A percentile compares a stretch with the other conserved stretches of the same genome.
Conservation (phyloP, 1,140 invertebrate genomes). For the Pachypeltis micranthus region DNA sequence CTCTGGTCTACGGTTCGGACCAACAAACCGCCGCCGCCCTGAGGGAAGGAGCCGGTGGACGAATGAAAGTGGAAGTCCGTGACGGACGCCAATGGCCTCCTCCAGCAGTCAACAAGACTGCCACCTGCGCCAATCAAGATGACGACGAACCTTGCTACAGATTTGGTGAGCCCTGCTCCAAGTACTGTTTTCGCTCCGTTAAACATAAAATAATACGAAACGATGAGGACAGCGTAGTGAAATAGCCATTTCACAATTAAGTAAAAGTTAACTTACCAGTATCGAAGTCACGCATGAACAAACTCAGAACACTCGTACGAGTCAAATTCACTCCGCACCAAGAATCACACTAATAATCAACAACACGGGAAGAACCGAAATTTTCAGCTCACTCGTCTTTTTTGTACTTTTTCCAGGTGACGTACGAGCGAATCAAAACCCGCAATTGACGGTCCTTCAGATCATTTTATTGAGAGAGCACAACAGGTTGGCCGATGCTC, state of each 20-base stretch:
- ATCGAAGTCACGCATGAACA: no score
- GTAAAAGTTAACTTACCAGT: no score
- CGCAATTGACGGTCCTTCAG: constrained; percentile 44
- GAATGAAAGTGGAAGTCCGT: constrained; percentile 42
- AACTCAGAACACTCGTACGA: no score
- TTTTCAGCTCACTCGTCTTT: no score
- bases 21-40: constrained; percentile 48
- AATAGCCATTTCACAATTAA: no score
- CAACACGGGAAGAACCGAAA: no score
- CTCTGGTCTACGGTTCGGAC: constrained; percentile 69
- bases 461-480: constrained; percentile 53
- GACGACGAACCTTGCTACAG: constrained; percentile 29
- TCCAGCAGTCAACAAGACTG: constrained; percentile 48
- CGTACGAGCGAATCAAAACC: constrained; percentile 49
- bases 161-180: constrained; percentile 27
- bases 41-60: constrained; percentile 44
- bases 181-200: no score
- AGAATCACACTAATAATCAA: no score
- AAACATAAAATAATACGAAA: no score
- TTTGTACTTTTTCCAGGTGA: constrained; percentile 47
- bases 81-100: constrained; percentile 56
- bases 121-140: constrained; percentile 44
- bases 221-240: no score
- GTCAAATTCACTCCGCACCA: no score
- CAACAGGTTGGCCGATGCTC: constrained; percentile 46